Percentiles rank a stretch among this genome's conserved stretches.
phyloP scores from a whole-genome alignment of 2,888 invertebrate species.

The Lasius platythorax region DNA sequence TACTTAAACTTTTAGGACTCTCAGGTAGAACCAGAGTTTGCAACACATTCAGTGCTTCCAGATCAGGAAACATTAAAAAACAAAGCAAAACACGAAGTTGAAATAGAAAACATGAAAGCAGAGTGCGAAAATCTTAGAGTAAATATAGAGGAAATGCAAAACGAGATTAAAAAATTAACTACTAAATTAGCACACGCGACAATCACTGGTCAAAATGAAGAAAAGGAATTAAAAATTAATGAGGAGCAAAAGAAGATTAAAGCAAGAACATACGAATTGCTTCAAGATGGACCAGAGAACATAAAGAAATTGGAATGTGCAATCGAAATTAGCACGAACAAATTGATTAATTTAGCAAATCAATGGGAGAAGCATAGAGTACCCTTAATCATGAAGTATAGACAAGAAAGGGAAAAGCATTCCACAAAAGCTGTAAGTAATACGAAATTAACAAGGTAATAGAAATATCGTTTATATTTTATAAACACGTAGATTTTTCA shows the following conservation, averaged over 20 bases:
- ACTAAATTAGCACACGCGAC: conserved; percentile 79
- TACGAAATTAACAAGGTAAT: background rate
- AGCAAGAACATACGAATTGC: conserved; percentile 88
- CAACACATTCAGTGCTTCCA: conserved; percentile 43
- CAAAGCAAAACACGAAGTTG: conserved; percentile 79
- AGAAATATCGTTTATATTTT: background rate
- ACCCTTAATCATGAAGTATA: conserved; percentile 89
- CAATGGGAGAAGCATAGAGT: conserved; percentile 92
- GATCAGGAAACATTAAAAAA: conserved; percentile 56
- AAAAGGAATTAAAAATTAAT: conserved; percentile 85
- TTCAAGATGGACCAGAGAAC: conserved; percentile 89
- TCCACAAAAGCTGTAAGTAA: conserved; percentile 86
- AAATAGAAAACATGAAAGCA: conserved; percentile 83
- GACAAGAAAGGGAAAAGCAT: conserved; percentile 84
- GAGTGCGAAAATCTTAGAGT: conserved; percentile 82
- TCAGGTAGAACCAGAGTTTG: conserved; percentile 46
- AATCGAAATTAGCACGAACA: conserved; percentile 89
- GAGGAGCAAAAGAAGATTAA: conserved; percentile 87
- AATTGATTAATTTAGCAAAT: conserved; percentile 89
- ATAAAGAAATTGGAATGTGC: conserved; percentile 87
- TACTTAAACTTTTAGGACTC: conserved; percentile 60
- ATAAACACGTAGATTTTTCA: conserved; percentile 11
- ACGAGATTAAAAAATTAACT: conserved; percentile 81
- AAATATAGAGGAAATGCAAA: conserved; percentile 81
- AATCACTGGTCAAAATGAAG: conserved; percentile 80